A percentile compares a stretch with the other conserved stretches of the same genome.
These are phyloP conservation scores for Polyploca ridens DNA, from an alignment of 2,888 invertebrate genomes.

Conservation along the genomic window DNA sequence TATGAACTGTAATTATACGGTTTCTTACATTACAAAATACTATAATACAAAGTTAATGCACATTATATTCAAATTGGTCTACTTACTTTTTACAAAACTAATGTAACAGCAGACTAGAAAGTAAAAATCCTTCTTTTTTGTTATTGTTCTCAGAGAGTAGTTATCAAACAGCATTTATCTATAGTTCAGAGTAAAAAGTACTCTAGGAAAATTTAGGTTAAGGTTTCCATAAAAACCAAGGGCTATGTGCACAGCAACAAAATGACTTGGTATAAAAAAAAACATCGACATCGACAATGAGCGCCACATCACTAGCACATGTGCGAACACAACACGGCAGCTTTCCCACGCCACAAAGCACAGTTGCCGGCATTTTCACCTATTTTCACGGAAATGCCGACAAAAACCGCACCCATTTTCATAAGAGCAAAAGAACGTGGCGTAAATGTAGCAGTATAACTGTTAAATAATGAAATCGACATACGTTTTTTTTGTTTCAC, in stretches of 20 bases:
- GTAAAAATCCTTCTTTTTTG: background rate
- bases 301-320: constrained; percentile 46
- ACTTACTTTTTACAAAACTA: background rate
- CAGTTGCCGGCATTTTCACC: constrained; percentile 69
- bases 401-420: constrained; percentile 70
- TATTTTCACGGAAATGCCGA: constrained; percentile 65
- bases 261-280: background rate
- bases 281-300: constrained; percentile 6
- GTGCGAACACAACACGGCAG: constrained; percentile 48
- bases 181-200: background rate
- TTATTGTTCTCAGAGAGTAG: background rate
- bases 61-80: background rate
- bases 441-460: constrained; percentile 54
- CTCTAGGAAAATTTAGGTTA: background rate
- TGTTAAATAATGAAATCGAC: constrained; percentile 59
- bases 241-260: background rate
- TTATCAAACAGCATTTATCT: background rate
- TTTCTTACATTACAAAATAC: background rate
- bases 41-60: background rate
- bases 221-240: background rate
- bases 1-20: background rate
- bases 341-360: constrained; percentile 71
- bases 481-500: constrained; percentile 46
- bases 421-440: constrained; percentile 53
- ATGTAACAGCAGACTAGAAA: background rate